phyloP scores from a whole-genome alignment of 2,113 vertebrate species.

The Rhinoderma darwinii region DNA sequence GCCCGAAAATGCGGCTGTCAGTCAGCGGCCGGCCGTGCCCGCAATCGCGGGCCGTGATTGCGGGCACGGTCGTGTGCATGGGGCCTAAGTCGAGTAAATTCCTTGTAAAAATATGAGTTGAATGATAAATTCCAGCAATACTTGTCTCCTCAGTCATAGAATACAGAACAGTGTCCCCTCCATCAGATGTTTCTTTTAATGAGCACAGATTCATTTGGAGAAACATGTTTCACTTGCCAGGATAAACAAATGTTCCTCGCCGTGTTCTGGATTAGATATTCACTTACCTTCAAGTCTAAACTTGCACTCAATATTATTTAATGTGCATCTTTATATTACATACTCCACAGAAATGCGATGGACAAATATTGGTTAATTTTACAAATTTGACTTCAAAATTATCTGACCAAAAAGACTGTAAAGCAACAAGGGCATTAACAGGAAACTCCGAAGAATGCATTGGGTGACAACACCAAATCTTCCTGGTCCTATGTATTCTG shows the following conservation, averaged over 20 bases:
- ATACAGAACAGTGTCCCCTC: neutral
- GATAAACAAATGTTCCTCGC: constrained; percentile 27
- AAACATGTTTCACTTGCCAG: neutral
- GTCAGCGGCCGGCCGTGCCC: no score
- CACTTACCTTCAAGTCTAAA: constrained; percentile 20
- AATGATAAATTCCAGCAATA: neutral
- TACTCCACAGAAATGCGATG: no score
- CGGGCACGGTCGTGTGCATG: no score
- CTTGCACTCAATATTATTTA: neutral
- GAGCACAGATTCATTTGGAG: constrained; percentile 13
- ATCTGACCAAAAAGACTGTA: no score
- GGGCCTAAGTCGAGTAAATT: neutral
- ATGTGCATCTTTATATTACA: neutral
- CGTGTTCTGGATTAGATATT: neutral
- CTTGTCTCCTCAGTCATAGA: neutral
- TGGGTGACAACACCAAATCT: no score
- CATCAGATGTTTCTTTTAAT: constrained; percentile 30
- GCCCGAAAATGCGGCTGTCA: no score
- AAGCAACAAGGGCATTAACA: no score
- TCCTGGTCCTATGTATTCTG: no score
- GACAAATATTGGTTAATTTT: no score
- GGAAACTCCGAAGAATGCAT: no score
- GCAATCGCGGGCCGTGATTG: no score
- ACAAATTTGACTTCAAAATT: no score
- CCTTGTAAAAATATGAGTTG: neutral